phyloP scores from a whole-genome alignment of 2,113 vertebrate genomes.

The Pyrgilauda ruficollis region DNA sequence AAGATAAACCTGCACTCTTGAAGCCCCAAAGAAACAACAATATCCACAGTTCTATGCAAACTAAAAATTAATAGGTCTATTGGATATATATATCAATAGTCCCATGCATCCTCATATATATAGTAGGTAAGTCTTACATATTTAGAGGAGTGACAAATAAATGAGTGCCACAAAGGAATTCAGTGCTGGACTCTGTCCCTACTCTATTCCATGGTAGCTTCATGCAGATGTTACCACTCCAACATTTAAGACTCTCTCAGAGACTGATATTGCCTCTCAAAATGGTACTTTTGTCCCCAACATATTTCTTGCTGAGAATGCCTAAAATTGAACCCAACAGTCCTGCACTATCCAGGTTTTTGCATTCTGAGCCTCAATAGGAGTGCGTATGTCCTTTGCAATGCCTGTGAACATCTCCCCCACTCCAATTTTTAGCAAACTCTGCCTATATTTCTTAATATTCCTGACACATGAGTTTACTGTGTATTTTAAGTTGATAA shows the following conservation, averaged over 20 bases:
- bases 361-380: background rate
- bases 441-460: background rate
- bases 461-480: background rate
- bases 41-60: background rate
- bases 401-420: fast-evolving
- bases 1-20: background rate
- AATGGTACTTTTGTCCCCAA: background rate
- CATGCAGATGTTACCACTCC: background rate
- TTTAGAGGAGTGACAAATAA: background rate
- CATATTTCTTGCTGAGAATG: background rate
- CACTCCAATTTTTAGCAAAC: background rate
- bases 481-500: fast-evolving
- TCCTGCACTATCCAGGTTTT: background rate
- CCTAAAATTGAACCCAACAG: background rate
- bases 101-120: background rate
- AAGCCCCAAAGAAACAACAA: background rate
- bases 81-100: background rate
- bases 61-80: background rate
- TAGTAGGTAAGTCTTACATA: background rate
- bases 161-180: background rate
- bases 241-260: background rate
- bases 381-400: background rate
- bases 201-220: background rate
- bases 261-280: background rate
- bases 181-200: background rate